Conservation (phyloP, 2,113 vertebrate genomes). For the Solea senegalensis region DNA sequence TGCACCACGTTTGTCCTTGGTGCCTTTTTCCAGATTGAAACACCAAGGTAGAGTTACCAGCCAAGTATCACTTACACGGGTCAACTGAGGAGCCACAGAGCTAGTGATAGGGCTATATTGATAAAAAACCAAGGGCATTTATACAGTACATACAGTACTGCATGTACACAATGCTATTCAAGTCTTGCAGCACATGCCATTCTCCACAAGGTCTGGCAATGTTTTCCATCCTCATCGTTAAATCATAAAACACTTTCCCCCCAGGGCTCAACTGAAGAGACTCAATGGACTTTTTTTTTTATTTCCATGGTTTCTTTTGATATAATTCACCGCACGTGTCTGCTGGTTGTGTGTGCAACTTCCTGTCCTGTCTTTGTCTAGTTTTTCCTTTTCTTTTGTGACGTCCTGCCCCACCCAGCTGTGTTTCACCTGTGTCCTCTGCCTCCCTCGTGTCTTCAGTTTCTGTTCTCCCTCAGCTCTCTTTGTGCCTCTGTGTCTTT, state of each 20-base stretch:
- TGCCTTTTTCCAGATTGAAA: constrained; percentile 54
- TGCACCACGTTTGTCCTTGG: constrained; percentile 49
- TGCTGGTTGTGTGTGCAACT: neutral
- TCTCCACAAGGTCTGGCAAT: neutral
- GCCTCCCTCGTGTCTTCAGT: neutral
- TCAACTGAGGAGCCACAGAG: constrained; percentile 29
- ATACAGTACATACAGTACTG: constrained; percentile 5
- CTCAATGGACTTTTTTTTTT: neutral
- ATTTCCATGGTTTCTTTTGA: neutral
- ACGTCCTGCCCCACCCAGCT: neutral
- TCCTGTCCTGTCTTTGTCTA: neutral
- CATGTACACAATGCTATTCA: constrained; percentile 5
- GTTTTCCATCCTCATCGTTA: neutral
- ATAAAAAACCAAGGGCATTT: constrained; percentile 38
- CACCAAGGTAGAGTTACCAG: constrained; percentile 54
- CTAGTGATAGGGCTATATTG: constrained; percentile 42
- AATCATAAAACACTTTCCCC: neutral
- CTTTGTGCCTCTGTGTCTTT: neutral
- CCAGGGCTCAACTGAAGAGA: neutral
- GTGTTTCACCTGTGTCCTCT: neutral
- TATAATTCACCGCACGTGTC: neutral
- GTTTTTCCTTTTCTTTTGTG: neutral
- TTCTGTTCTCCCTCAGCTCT: neutral
- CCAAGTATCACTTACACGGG: constrained; percentile 59
- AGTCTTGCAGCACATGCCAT: neutral